These are phyloP conservation scores for Oophaga pumilio DNA, from an alignment of 2,113 vertebrate genomes.

Conservation along the genomic window DNA sequence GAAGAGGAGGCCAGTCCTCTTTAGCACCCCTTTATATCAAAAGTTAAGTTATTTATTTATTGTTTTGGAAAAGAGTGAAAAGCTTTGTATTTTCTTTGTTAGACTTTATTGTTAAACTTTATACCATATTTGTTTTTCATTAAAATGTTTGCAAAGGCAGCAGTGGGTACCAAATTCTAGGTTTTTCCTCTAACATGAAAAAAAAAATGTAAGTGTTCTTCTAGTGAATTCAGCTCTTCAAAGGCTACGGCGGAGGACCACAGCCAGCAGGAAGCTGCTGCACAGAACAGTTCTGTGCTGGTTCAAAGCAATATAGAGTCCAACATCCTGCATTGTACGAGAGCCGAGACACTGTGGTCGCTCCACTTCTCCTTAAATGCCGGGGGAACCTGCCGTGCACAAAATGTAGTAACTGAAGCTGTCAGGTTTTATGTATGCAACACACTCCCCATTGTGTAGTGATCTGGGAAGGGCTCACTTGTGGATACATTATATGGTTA, in stretches of 20 bases:
- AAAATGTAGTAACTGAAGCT: background rate
- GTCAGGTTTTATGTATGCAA: background rate
- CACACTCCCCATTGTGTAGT: constrained; percentile 11
- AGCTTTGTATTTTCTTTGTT: constrained; percentile 53
- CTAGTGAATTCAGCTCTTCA: constrained; percentile 6
- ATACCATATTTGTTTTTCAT: constrained; percentile 44
- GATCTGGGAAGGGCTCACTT: background rate
- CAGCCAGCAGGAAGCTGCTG: constrained; percentile 12
- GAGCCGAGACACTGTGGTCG: background rate
- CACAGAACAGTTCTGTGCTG: constrained; percentile 17
- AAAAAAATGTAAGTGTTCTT: constrained; percentile 21
- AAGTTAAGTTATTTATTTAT: constrained; percentile 60
- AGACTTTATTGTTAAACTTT: constrained; percentile 43
- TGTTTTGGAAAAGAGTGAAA: constrained; percentile 37
- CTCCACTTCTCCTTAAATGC: constrained; percentile 11
- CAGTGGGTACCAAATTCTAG: constrained; percentile 47
- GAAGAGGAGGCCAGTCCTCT: constrained; percentile 97
- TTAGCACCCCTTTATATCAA: constrained; percentile 64
- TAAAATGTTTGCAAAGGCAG: constrained; percentile 51
- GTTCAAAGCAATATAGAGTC: constrained; percentile 25
- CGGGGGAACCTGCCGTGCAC: constrained; percentile 5
- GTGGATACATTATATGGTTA: constrained; percentile 17
- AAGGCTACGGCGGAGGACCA: background rate
- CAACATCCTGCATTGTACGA: background rate
- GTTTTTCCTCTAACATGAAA: constrained; percentile 5